A percentile compares a stretch with the other conserved stretches of the same genome.
Evolutionary conservation across 2,888 invertebrate genomes (phyloP).

Genomic region (Epirrita christyi): DNA sequence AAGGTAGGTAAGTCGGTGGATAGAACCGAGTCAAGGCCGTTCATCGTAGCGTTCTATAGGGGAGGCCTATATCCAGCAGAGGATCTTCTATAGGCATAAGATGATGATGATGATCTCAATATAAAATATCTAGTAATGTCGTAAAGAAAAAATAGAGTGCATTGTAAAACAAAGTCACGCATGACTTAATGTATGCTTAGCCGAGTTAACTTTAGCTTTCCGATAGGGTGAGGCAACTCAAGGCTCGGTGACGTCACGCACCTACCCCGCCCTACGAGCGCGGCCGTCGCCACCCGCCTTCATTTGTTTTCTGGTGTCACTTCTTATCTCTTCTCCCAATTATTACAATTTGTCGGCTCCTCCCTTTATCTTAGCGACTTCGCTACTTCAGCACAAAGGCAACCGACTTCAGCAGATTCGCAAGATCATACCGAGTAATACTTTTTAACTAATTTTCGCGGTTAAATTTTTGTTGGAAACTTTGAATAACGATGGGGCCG

Average conservation of each 20-base stretch:
- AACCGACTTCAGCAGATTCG: slow-evolving; percentile 78
- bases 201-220: slow-evolving; percentile 46
- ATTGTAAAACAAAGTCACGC: slow-evolving; percentile 46
- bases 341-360: slow-evolving; percentile 85
- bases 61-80: too few species aligned
- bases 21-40: too few species aligned
- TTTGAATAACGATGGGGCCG: slow-evolving; percentile 75
- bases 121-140: slow-evolving; percentile 4
- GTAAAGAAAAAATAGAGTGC: slow-evolving; percentile 36
- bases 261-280: slow-evolving; percentile 42
- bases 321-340: slow-evolving; percentile 84
- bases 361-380: slow-evolving; percentile 81
- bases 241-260: slow-evolving; percentile 68
- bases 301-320: slow-evolving; percentile 85
- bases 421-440: slow-evolving; percentile 75
- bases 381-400: slow-evolving; percentile 80
- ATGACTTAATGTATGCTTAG: slow-evolving; percentile 50
- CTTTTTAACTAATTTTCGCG: slow-evolving; percentile 66
- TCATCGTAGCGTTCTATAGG: too few species aligned
- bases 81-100: too few species aligned
- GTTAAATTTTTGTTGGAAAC: slow-evolving; percentile 66
- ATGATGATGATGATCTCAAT: too few species aligned
- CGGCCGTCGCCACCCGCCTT: slow-evolving; percentile 69
- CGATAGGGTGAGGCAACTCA: slow-evolving; percentile 52
- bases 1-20: too few species aligned